These are phyloP conservation scores for Penaeus chinensis DNA, from an alignment of 1,140 invertebrate species.

Conservation along the genomic window DNA sequence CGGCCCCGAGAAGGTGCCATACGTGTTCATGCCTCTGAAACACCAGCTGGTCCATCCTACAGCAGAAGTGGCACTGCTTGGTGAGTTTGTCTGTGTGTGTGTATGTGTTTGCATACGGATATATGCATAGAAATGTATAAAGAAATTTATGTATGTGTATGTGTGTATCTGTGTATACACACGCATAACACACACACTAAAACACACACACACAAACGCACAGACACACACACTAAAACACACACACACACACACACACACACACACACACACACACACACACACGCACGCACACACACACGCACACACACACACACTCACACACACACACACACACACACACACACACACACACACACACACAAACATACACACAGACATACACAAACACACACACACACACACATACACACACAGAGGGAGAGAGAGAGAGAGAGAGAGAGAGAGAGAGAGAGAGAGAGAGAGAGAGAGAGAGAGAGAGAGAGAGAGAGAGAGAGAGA, in stretches of 20 bases:
- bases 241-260: too few relatives aligned
- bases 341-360: background rate
- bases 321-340: too few relatives aligned
- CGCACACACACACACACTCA: too few relatives aligned
- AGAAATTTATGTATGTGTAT: background rate
- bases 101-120: background rate
- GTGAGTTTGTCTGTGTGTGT: conserved; percentile 70
- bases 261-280: background rate
- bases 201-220: too few relatives aligned
- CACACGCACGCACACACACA: too few relatives aligned
- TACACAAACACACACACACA: background rate
- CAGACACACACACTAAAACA: too few relatives aligned
- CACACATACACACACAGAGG: too few relatives aligned
- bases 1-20: conserved; percentile 82
- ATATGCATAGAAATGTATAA: background rate
- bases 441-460: background rate
- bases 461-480: background rate
- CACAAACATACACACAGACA: background rate
- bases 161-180: background rate
- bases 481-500: background rate
- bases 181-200: background rate
- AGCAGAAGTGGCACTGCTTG: conserved; percentile 83
- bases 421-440: background rate
- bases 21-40: conserved; percentile 84
- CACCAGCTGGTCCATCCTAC: conserved; percentile 88